phyloP scores from a whole-genome alignment of 2,113 vertebrate genomes.

The Struthidea cinerea region DNA sequence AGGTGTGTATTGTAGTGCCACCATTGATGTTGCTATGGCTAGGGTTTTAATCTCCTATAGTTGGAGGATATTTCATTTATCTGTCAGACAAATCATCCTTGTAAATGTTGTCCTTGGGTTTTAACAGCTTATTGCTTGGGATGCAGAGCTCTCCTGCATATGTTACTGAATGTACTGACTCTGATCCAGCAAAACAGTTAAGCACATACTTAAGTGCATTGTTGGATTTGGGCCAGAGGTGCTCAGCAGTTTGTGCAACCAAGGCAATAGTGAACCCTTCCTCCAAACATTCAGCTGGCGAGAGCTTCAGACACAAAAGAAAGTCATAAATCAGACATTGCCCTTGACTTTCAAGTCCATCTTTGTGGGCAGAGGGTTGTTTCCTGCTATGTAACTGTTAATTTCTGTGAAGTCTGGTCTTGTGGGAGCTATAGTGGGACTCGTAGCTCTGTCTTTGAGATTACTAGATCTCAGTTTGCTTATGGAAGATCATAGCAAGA shows the following conservation, averaged over 20 bases:
- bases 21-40: neutral
- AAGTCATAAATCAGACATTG: neutral
- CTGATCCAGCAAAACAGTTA: neutral
- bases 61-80: neutral
- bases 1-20: neutral
- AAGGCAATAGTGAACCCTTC: slow-evolving; percentile 6
- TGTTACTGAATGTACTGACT: slow-evolving; percentile 28
- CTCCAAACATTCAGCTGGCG: neutral
- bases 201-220: slow-evolving; percentile 33
- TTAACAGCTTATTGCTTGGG: neutral
- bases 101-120: neutral
- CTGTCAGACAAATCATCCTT: slow-evolving; percentile 5
- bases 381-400: neutral
- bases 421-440: neutral
- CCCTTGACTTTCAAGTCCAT: neutral
- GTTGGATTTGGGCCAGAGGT: slow-evolving; percentile 27
- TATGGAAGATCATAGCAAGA: neutral
- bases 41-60: neutral
- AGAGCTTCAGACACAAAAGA: neutral
- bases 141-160: neutral
- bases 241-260: neutral
- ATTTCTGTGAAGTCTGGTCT: neutral
- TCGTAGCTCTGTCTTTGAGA: neutral
- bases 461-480: neutral
- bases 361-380: neutral